These are phyloP conservation scores for Sphyrna mokarran DNA, from an alignment of 2,113 vertebrate species.

Conservation along the genomic window DNA sequence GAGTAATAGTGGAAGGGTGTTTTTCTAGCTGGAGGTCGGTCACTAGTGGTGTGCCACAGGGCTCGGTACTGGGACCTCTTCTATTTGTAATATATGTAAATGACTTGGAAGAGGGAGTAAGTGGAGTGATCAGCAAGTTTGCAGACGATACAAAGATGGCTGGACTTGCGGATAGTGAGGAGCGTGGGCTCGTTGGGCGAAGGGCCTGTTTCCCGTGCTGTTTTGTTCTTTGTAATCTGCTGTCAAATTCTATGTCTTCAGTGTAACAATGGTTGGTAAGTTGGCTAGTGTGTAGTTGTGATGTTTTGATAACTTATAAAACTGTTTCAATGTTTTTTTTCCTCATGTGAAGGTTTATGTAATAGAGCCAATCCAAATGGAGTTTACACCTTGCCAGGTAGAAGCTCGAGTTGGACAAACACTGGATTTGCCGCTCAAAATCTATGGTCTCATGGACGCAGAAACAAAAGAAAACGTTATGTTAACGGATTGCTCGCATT, in stretches of 20 bases:
- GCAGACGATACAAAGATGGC: too few relatives aligned
- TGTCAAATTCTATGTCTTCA: neutral
- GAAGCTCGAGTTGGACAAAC: slow-evolving; percentile 68
- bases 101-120: too few relatives aligned
- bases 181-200: too few relatives aligned
- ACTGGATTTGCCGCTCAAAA: slow-evolving; percentile 78
- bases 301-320: neutral
- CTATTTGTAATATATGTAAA: too few relatives aligned
- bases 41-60: too few relatives aligned
- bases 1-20: too few relatives aligned
- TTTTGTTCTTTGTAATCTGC: too few relatives aligned
- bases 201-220: too few relatives aligned
- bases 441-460: slow-evolving; percentile 62
- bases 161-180: too few relatives aligned
- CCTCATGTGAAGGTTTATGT: slow-evolving; percentile 68
- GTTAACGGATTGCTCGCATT: slow-evolving; percentile 86
- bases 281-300: neutral
- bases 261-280: neutral
- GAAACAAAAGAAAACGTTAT: slow-evolving; percentile 57
- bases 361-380: slow-evolving; percentile 82
- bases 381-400: slow-evolving; percentile 74
- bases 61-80: too few relatives aligned
- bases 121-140: too few relatives aligned
- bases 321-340: neutral
- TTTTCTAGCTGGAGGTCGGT: too few relatives aligned